phyloP scores from a whole-genome alignment of 2,888 invertebrate genomes.

The Parelbella ahira region DNA sequence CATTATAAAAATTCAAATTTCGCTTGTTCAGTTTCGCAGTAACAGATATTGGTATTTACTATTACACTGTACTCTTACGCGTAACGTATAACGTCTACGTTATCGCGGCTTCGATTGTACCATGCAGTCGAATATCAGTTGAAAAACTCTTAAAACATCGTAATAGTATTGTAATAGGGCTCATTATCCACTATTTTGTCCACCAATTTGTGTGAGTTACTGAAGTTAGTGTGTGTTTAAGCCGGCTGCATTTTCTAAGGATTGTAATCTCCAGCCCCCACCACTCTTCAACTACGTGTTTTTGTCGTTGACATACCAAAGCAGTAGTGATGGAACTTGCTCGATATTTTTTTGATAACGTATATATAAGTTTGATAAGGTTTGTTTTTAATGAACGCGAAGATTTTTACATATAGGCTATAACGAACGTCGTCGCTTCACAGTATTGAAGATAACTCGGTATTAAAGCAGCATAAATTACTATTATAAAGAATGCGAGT shows the following conservation, averaged over 20 bases:
- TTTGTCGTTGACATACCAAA: constrained; percentile 66
- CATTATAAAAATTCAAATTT: too few relatives aligned
- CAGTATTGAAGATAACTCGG: too few relatives aligned
- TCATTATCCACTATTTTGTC: constrained; percentile 36
- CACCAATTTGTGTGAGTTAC: constrained; percentile 52
- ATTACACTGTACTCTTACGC: constrained; percentile 46
- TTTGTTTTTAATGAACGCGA: too few relatives aligned
- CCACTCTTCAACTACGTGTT: constrained; percentile 55
- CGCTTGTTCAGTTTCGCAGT: too few relatives aligned
- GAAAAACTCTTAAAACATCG: constrained; percentile 38
- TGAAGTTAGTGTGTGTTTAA: constrained; percentile 61
- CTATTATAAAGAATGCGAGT: neutral
- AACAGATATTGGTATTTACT: too few relatives aligned
- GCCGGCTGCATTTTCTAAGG: constrained; percentile 71
- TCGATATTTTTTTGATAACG: constrained; percentile 49
- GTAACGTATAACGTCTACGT: constrained; percentile 61
- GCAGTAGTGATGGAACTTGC: constrained; percentile 49
- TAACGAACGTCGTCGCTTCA: too few relatives aligned
- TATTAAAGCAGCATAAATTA: too few relatives aligned
- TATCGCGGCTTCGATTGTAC: constrained; percentile 56
- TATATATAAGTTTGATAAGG: too few relatives aligned
- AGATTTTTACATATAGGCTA: too few relatives aligned
- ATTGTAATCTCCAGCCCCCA: constrained; percentile 63
- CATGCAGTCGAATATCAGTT: constrained; percentile 40
- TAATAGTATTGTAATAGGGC: constrained; percentile 43